Evolutionary conservation across 2,113 vertebrate species (phyloP).

Genomic region (Calcarius ornatus): DNA sequence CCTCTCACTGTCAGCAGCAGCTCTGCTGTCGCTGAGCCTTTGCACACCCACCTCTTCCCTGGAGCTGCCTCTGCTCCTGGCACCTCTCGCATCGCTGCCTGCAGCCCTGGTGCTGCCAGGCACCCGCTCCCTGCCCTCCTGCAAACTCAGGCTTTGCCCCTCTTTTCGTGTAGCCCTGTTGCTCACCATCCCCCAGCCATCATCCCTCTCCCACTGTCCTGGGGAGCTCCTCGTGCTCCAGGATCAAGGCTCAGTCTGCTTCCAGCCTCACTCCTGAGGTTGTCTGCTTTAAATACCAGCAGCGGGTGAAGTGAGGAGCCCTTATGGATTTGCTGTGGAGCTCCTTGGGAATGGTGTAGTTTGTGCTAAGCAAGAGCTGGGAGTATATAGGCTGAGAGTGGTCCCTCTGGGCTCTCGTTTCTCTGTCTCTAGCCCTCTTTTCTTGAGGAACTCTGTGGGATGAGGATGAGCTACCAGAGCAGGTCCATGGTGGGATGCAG

Average conservation of each 20-base stretch:
- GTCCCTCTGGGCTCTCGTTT: not conserved
- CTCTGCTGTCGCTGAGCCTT: not conserved
- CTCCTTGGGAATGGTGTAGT: not conserved
- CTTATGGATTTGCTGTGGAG: not conserved
- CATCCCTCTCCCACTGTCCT: not conserved
- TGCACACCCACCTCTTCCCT: not conserved
- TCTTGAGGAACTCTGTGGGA: not conserved
- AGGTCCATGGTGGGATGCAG: fast-evolving
- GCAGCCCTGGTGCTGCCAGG: fast-evolving
- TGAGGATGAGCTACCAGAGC: not conserved
- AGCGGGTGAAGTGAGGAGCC: not conserved
- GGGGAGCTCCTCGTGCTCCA: not conserved
- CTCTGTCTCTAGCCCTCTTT: not conserved
- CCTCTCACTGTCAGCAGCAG: slow-evolving; percentile 31
- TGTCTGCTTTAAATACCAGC: not conserved
- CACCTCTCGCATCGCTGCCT: fast-evolving
- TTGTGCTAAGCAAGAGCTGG: not conserved
- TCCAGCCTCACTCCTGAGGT: not conserved
- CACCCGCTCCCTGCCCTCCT: not conserved
- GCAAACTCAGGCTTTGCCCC: not conserved
- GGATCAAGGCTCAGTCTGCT: not conserved
- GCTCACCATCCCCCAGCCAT: fast-evolving
- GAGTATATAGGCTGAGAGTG: not conserved
- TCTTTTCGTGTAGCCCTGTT: not conserved
- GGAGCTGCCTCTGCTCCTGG: not conserved